These are phyloP conservation scores for Micropoecilia bifurca DNA, from an alignment of 2,797 vertebrate genomes.

Conservation along the genomic window DNA sequence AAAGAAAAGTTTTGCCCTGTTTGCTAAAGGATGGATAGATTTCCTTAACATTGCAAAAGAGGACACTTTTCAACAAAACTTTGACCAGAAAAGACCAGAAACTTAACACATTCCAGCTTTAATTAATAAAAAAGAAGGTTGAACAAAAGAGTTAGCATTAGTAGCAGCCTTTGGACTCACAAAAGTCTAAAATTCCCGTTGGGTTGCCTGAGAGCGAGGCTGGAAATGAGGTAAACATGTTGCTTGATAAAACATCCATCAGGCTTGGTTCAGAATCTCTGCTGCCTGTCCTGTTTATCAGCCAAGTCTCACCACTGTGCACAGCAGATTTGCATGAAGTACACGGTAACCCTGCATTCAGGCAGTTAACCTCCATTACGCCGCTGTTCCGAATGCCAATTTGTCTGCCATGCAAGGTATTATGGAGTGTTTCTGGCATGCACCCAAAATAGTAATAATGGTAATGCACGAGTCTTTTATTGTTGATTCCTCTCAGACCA, in stretches of 20 bases:
- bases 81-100: neutral
- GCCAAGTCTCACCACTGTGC: slow-evolving; percentile 65
- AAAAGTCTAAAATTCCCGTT: neutral
- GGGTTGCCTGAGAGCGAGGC: slow-evolving; percentile 41
- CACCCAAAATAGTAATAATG: slow-evolving; percentile 82
- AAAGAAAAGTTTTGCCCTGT: neutral
- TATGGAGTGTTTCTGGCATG: slow-evolving; percentile 77
- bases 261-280: slow-evolving; percentile 51
- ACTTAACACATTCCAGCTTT: neutral
- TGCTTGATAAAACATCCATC: slow-evolving; percentile 44
- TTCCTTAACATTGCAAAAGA: neutral
- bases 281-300: slow-evolving; percentile 61
- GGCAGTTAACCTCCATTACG: slow-evolving; percentile 84
- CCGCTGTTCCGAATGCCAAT: slow-evolving; percentile 80
- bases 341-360: slow-evolving; percentile 82
- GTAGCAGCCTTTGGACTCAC: slow-evolving; percentile 13
- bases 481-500: slow-evolving; percentile 77
- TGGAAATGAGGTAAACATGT: slow-evolving; percentile 53
- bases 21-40: neutral
- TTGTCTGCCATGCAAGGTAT: slow-evolving; percentile 82
- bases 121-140: neutral
- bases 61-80: neutral
- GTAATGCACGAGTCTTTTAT: slow-evolving; percentile 78
- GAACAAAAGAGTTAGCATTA: slow-evolving; percentile 12
- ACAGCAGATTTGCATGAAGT: slow-evolving; percentile 79